Conservation (phyloP, 2,797 vertebrate species). For the Phrynocephalus guinanensis region DNA sequence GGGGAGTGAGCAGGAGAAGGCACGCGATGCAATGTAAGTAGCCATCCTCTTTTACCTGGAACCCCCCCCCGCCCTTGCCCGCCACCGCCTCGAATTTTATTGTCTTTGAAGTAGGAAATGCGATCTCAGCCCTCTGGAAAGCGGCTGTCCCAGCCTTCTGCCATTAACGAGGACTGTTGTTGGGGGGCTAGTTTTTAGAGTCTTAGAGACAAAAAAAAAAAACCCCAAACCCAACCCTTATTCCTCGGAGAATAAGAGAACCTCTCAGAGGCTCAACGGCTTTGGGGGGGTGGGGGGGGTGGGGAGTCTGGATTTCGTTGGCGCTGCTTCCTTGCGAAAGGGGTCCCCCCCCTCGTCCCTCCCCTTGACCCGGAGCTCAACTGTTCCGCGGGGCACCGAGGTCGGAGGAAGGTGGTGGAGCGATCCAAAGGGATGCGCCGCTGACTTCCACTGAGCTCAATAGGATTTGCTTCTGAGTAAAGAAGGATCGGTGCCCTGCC, state of each 20-base stretch:
- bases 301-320: too few species aligned
- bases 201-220: too few species aligned
- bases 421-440: not conserved
- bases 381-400: not conserved
- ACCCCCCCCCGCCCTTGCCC: not conserved
- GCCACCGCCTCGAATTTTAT: slow-evolving; percentile 43
- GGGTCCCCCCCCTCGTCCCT: too few species aligned
- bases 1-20: slow-evolving; percentile 81
- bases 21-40: slow-evolving; percentile 80
- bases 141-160: slow-evolving; percentile 43
- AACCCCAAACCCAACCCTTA: too few species aligned
- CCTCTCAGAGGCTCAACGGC: not conserved
- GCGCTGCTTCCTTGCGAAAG: not conserved
- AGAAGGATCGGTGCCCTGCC: not conserved
- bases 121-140: slow-evolving; percentile 34
- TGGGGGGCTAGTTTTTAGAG: not conserved
- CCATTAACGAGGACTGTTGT: not conserved
- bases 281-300: too few species aligned
- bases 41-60: not conserved
- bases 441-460: not conserved
- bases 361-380: not conserved
- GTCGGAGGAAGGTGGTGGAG: too few species aligned
- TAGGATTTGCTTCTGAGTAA: not conserved
- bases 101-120: slow-evolving; percentile 60
- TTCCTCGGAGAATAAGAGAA: not conserved